Evolutionary conservation across 1,140 invertebrate species (phyloP), one percentile per base, ranked within the genome.

Genomic region (Lasioglossum baleicum): DNA sequence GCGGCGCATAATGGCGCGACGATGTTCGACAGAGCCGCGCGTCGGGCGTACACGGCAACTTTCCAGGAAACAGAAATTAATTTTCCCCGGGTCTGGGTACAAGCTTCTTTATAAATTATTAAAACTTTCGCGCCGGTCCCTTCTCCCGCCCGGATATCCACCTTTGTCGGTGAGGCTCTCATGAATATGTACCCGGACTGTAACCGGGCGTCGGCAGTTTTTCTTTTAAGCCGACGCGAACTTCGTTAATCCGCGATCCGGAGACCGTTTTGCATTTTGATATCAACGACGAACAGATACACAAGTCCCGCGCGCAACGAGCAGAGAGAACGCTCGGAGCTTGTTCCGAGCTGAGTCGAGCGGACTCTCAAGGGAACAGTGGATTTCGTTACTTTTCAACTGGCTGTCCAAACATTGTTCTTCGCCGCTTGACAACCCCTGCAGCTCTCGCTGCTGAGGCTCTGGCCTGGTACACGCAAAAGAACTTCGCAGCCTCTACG

Each of bases 71-170:
- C 48, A 70, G 79, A 81, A 81, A 81, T 81, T 81, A 81, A 81
- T 77, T 81, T 81, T 76, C 74, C 22, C 58, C 58, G 13, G 26
- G 42, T 8, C 13, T 7, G 31, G 61, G n/a, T 75, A 44, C 42
- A 63, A 75, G 75, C 60, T 81, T 77, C 80, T 81, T 81, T 81
- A 78, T 81, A 81, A 81, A 81, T 81, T 77, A 78, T 78, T 70
- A 71, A 81, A 81, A 81, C 61, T 77, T 81, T 78, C 61, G 80
- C 67, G 80, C 74, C 60, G 48, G 51, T 7, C 75, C 58, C 31
- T 51, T 13, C 40, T n/a, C n/a, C 13, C 10, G 60, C 56, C 10
- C 11, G 67, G 26, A 69, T 70, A 58, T 58, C 65, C 75, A 53
- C 48, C 61, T 72, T 81, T 72, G 80, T 81, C 80, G 75, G 58